Conservation (phyloP, 2,888 invertebrate genomes). For the Acleris emargana region DNA sequence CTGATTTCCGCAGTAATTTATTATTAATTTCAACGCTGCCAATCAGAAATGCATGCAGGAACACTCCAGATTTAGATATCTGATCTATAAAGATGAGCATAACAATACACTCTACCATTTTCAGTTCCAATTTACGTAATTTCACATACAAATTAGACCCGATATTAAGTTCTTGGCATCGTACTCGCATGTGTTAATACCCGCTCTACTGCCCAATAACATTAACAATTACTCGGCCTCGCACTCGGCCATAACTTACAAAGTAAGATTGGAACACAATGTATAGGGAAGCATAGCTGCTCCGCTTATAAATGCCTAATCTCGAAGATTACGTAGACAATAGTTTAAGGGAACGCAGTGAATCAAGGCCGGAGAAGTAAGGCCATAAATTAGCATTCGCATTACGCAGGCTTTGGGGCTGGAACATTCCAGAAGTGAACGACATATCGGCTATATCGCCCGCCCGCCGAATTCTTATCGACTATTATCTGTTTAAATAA, state of each 20-base stretch:
- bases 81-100: no score
- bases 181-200: no score
- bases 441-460: constrained; percentile 39
- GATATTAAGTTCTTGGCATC: no score
- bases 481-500: constrained; percentile 7
- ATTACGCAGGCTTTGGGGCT: constrained; percentile 41
- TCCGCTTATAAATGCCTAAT: constrained; percentile 33
- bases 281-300: constrained; percentile 18
- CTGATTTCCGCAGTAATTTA: no score
- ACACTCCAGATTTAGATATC: no score
- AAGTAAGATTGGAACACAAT: constrained; percentile 14
- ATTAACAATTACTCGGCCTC: constrained; percentile 6
- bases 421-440: constrained; percentile 39
- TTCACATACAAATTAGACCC: not conserved
- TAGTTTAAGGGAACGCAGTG: constrained; percentile 42
- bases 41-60: no score
- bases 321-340: constrained; percentile 38
- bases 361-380: constrained; percentile 43
- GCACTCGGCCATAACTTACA: constrained; percentile 15
- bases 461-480: constrained; percentile 22
- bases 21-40: no score
- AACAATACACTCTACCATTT: no score
- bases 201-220: no score
- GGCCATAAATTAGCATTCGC: constrained; percentile 47
- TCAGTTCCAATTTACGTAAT: not conserved